Base-by-base conservation (phyloP, 2,797 vertebrate genomes). In the Rhinella marina region DNA sequence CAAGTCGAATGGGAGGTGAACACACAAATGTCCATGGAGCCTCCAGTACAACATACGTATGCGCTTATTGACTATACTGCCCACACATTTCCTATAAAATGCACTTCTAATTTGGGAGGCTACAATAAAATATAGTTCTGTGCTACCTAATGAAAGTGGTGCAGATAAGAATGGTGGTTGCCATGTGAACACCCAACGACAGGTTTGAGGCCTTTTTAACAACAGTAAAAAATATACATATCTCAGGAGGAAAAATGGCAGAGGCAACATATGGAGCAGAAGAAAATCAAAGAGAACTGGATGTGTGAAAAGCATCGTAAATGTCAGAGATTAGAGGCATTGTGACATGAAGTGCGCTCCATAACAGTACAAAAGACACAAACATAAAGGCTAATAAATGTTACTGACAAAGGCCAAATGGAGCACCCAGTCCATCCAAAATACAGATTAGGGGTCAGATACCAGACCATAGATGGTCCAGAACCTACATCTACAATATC, bases 151-250 rank as follows among this genome's bases (percentile, higher is more conserved):
- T 77, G 16, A 80, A n/a, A 21, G 59, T 17, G 72, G n/a, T n/a
- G 27, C 23, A 77, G 64, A 62, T n/a, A 77, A 72, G 56, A 66
- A 29, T 78, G 29, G 57, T 48, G 57, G 86, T 88, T 88, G 86
- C 86, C 81, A 88, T 88, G 86, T 88, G 61, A 88, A 88, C 86
- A 84, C 81, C 68, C 61, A 17, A 83, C 50, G 27, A 59, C 85
- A 75, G 81, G 86, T 56, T 78, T 76, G 29, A 54, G 81, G 73
- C 61, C 81, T 70, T 68, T 70, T 52, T 78, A 80, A 86, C 72
- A 78, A 56, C 76, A 56, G 23, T 50, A 27, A 25, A 64, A 62
- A 72, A 59, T 68, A 80, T 86, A 86, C 50, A 70, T 70, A 70
- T 70, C 82, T 72, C 52, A 27, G 29, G 50, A 72, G 52, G 52